Evolutionary conservation across 2,113 vertebrate genomes (phyloP).

Genomic region (Nothobranchius furzeri): DNA sequence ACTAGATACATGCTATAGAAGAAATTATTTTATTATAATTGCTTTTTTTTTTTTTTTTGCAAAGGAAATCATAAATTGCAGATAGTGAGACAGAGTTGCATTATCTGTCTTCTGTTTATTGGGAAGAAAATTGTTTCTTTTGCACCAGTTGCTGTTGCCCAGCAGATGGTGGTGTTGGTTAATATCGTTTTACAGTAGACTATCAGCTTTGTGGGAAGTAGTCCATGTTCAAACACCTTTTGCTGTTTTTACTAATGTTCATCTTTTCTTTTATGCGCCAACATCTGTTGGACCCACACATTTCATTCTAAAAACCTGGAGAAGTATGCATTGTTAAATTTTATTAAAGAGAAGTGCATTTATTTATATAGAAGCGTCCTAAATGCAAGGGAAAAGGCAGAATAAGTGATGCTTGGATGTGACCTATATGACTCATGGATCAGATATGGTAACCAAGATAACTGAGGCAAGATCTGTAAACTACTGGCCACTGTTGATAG

Average conservation of each 20-base stretch:
- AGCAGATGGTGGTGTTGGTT: constrained; percentile 61
- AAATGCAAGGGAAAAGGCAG: background rate
- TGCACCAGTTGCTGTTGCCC: constrained; percentile 27
- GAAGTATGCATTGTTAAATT: background rate
- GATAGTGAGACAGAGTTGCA: no score
- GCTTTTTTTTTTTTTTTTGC: no score
- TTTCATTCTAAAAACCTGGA: background rate
- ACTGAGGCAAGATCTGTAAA: background rate
- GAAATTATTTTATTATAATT: no score
- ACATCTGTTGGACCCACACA: constrained; percentile 2
- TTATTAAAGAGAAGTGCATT: no score
- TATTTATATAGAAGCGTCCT: background rate
- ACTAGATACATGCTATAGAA: no score
- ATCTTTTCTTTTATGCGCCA: background rate
- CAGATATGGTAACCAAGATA: constrained; percentile 12
- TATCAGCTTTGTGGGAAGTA: background rate
- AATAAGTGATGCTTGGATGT: constrained; percentile 1
- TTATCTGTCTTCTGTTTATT: no score
- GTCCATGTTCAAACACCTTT: constrained; percentile 19
- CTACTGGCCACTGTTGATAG: no score
- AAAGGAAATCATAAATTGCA: no score
- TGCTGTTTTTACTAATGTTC: background rate
- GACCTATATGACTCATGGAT: constrained; percentile 14
- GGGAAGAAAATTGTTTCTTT: background rate
- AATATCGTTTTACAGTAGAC: background rate